Evolutionary conservation across 2,113 vertebrate species (phyloP), one percentile per base, ranked within the genome.

Genomic region (Sula dactylatra): DNA sequence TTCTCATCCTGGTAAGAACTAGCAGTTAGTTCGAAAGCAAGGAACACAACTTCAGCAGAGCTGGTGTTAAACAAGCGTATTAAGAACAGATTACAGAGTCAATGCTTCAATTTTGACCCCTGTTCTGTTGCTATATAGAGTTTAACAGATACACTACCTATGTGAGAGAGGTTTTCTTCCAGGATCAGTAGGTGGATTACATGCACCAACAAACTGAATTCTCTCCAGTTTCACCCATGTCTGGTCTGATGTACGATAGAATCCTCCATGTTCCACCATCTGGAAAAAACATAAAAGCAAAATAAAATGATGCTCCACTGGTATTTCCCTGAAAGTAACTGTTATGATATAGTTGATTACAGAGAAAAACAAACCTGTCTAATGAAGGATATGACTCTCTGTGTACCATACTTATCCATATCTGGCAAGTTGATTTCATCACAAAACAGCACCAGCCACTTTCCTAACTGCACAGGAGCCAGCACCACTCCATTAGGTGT

Each of bases 241-340:
- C 93, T 99, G 99, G 91, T 99, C 99, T 34, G 99, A 99, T 50
- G 99, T 99, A 42, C 99, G 99, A 94, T 99, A 99, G 96, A 99
- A 99, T 38, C 99, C 99, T 81, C 99, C 99, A 34, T 99, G 99
- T 94, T 99, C 99, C 71, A 99, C 99, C 99, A 99, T 99, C 99
- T 99, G 89, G 38, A 21, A 72, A n/a, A 72, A 18, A 44, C 44
- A 2, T 0, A 13, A 70, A 61, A 50, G 49, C 24, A 21, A 74
- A 69, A 54, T 15, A 25, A 49, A 67, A 67, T 25, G 15, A 27
- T 9, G 50, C 27, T 52, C 50, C 50, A 52, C 50, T 52, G 50
- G 8, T 19, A 38, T 34, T 81, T 79, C 31, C 9, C 49, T 50
- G 2, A 27, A 87, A 25, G 13, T 15, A 84, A 47, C 16, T 27